Base-by-base conservation (phyloP, 2,113 vertebrate genomes). In the Myocastor coypus region DNA sequence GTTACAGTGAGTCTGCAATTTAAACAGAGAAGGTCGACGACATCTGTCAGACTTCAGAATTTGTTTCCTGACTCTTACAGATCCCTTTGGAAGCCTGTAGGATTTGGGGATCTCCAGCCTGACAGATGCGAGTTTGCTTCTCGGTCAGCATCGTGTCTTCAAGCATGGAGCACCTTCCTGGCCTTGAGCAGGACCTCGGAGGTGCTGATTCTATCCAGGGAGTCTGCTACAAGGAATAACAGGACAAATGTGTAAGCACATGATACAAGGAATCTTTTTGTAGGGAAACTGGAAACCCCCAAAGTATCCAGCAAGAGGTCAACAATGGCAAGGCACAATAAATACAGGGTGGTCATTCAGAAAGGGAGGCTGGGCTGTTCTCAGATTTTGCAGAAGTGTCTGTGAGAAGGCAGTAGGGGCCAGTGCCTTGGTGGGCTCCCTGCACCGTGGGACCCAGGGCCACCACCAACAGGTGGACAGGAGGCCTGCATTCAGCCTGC, bases 211-310 rank as follows among this genome's bases (percentile, higher is more conserved):
- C 32, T 64, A 14, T 69, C 19, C 19, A 46, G 73, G 55, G 30
- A 83, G 30, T 20, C 37, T 34, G 10, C 28, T 57, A 34, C 69
- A 75, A 19, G 69, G 83, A 82, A 63, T 52, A 75, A 80, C 0
- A 55, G 34, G 34, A 46, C 80, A 34, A 7, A 34, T 3, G 0
- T 5, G 12, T 57, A 42, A 55, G 20, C 7, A 55, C n/a, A 20
- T 8, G 22, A 16, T 3, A 83, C 71, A 92, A 91, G 24, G 85
- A 22, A 57, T 50, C 68, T 55, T 73, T 26, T 40, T 96, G 85
- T 84, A 61, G 77, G 42, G 66, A 80, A 88, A 68, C 77, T 69
- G 96, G 96, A 91, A 97, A 96, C 46, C 83, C 95, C 94, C 94
- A 3, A 86, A 94, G 55, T 7, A 40, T 34, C 92, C 92, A 68